Conservation (phyloP, 1,140 invertebrate species). For the Luehdorfia chinensis region DNA sequence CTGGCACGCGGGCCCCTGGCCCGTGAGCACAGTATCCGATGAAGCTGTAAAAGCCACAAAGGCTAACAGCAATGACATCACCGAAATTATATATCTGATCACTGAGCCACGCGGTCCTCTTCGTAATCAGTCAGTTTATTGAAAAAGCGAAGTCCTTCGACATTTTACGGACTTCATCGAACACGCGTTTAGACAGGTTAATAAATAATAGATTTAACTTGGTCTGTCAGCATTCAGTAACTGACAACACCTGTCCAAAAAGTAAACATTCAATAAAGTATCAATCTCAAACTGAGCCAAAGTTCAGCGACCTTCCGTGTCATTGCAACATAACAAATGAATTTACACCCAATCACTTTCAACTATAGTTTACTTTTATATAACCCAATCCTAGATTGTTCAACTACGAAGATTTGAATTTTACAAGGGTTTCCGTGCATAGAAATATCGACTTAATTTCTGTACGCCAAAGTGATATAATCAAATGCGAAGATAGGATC, state of each 20-base stretch:
- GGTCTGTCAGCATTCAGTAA: conserved; percentile 14
- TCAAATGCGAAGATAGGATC: neutral
- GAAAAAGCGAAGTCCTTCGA: no score
- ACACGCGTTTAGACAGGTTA: no score
- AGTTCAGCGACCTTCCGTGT: conserved; percentile 33
- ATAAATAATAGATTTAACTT: conserved; percentile 16
- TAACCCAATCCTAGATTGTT: conserved; percentile 4
- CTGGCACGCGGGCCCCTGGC: no score
- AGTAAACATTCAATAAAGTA: conserved; percentile 36
- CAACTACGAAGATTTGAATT: conserved; percentile 5
- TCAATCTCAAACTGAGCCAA: conserved; percentile 24
- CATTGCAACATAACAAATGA: conserved; percentile 13
- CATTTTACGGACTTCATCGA: no score
- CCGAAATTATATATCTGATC: no score
- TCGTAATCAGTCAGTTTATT: no score
- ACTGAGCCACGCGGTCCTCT: no score
- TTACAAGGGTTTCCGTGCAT: neutral
- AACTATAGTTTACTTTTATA: conserved; percentile 6
- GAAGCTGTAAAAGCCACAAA: no score
- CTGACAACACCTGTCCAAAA: conserved; percentile 33
- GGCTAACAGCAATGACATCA: no score
- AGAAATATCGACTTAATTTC: conserved; percentile 1
- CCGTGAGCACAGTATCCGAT: no score
- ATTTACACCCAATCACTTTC: conserved; percentile 2
- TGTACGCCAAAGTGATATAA: neutral